These are phyloP conservation scores for Gibbula magus DNA, from an alignment of 2,888 invertebrate genomes.

Conservation along the genomic window DNA sequence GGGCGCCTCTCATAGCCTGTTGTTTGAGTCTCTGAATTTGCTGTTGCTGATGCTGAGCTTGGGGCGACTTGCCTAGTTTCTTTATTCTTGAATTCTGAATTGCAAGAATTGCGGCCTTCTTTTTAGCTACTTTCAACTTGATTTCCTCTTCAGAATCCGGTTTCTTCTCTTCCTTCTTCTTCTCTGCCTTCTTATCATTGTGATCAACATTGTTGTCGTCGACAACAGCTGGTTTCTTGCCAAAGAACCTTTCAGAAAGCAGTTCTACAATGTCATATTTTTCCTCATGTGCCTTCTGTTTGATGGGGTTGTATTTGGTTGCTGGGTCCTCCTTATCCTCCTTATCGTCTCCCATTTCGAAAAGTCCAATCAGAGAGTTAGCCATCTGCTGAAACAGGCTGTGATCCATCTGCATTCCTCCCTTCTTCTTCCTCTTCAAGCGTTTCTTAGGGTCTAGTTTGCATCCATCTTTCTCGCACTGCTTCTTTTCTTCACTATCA, in stretches of 20 bases:
- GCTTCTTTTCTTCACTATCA: slow-evolving; percentile 42
- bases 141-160: slow-evolving; percentile 30
- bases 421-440: slow-evolving; percentile 34
- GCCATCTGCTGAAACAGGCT: neutral
- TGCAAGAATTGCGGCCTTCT: slow-evolving; percentile 32
- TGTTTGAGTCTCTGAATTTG: slow-evolving; percentile 6
- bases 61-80: slow-evolving; percentile 16
- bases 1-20: neutral
- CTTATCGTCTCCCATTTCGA: slow-evolving; percentile 36
- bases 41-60: slow-evolving; percentile 1
- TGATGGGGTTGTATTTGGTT: neutral
- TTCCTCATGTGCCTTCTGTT: slow-evolving; percentile 25
- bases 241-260: slow-evolving; percentile 23
- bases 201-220: slow-evolving; percentile 48
- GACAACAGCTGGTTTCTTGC: slow-evolving; percentile 27
- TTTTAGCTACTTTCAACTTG: slow-evolving; percentile 25
- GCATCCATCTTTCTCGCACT: slow-evolving; percentile 36
- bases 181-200: slow-evolving; percentile 47
- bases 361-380: slow-evolving; percentile 21
- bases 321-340: slow-evolving; percentile 35
- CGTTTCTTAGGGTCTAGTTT: slow-evolving; percentile 21
- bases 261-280: slow-evolving; percentile 20
- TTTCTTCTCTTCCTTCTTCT: slow-evolving; percentile 44
- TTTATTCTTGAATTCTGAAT: slow-evolving; percentile 12
- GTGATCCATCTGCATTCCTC: slow-evolving; percentile 4